Evolutionary conservation across 2,113 vertebrate genomes (phyloP).

Genomic region (Chionomys nivalis): DNA sequence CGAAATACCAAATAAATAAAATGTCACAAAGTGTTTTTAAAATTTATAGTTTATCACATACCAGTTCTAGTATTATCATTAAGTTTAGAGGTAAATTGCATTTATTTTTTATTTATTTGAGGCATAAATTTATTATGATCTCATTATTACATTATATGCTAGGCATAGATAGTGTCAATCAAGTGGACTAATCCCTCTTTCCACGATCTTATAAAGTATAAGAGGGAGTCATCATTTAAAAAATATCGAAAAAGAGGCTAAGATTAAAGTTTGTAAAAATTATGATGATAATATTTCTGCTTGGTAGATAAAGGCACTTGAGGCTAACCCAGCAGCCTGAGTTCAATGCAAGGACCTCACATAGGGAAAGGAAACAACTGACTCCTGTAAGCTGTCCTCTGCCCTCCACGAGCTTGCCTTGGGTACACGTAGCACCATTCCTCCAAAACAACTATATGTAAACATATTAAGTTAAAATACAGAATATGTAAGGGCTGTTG

Average conservation of each 20-base stretch:
- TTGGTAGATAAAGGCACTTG: not conserved
- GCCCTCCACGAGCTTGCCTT: not conserved
- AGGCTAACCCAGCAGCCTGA: not conserved
- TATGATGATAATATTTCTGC: not conserved
- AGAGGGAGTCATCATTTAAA: not conserved
- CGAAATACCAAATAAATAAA: not conserved
- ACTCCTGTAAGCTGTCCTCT: not conserved
- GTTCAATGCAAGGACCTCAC: too few species aligned
- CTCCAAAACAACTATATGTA: not conserved
- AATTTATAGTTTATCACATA: not conserved
- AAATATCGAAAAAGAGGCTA: not conserved
- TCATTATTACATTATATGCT: not conserved
- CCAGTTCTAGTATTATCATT: not conserved
- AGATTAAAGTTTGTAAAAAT: not conserved
- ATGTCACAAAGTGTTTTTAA: not conserved
- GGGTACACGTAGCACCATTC: too few species aligned
- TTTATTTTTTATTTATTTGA: not conserved
- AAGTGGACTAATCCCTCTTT: not conserved
- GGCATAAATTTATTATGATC: not conserved
- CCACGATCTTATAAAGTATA: not conserved
- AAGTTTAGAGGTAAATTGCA: not conserved
- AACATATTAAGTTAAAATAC: not conserved
- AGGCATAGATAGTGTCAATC: not conserved
- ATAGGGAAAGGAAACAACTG: not conserved
- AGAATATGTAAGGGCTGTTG: not conserved